Conservation (phyloP, 2,888 invertebrate species). For the Drosophila longiperda region DNA sequence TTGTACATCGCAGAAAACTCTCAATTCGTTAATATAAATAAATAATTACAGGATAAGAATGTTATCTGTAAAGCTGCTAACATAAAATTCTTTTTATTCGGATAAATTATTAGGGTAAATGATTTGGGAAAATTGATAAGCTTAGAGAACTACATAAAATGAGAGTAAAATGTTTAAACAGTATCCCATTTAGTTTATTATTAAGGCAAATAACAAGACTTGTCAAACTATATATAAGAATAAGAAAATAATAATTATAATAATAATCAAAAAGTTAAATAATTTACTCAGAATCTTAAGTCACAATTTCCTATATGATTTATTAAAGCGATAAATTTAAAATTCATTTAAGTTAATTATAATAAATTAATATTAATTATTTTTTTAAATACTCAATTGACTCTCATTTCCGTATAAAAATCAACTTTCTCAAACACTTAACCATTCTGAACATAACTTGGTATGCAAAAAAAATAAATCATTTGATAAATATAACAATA, state of each 20-base stretch:
- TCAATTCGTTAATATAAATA: not conserved
- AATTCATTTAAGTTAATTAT: not conserved
- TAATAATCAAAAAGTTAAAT: too few relatives aligned
- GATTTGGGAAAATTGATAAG: not conserved
- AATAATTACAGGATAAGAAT: not conserved
- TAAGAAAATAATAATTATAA: not conserved
- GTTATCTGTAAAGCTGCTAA: not conserved
- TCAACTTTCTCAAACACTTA: not conserved
- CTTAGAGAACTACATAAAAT: not conserved
- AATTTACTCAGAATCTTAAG: too few relatives aligned
- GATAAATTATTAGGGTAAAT: not conserved
- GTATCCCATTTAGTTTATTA: not conserved
- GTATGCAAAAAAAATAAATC: not conserved
- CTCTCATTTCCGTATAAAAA: not conserved
- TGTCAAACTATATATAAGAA: not conserved
- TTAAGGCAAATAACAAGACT: accelerated
- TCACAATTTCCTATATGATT: not conserved
- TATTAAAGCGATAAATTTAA: not conserved
- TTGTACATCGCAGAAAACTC: not conserved
- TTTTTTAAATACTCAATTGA: too few relatives aligned
- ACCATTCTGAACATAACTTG: not conserved
- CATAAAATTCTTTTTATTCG: not conserved
- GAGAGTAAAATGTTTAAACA: not conserved
- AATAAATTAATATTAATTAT: not conserved
- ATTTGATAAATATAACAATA: not conserved